Evolutionary conservation across 2,888 invertebrate species (phyloP).

Genomic region (Gibbula magus): DNA sequence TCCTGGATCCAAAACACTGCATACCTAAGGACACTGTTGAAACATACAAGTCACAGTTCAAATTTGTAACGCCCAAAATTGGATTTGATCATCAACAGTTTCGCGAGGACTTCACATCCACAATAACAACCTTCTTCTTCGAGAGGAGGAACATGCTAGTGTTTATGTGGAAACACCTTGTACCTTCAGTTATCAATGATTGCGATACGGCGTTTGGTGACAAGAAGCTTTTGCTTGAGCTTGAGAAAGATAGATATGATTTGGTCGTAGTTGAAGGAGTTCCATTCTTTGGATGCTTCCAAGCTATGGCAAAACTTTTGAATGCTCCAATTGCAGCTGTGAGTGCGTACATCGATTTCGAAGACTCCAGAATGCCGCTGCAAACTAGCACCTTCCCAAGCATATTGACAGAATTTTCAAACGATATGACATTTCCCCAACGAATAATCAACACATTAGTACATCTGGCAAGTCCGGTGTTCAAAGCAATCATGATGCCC

Average conservation of each 20-base stretch:
- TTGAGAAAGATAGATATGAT: conserved; percentile 16
- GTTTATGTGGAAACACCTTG: neutral
- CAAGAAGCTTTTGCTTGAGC: neutral
- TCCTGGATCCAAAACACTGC: neutral
- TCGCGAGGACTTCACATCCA: neutral
- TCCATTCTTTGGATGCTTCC: neutral
- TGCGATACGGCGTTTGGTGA: conserved; percentile 8
- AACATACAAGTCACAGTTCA: neutral
- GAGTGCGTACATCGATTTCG: neutral
- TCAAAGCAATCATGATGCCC: neutral
- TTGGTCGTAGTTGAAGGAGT: neutral
- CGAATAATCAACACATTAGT: conserved; percentile 3
- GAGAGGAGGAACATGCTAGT: neutral
- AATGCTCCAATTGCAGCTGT: conserved; percentile 8
- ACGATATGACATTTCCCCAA: conserved; percentile 20
- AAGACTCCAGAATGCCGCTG: conserved; percentile 11
- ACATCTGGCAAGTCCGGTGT: neutral
- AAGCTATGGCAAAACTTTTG: neutral
- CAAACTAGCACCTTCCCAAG: conserved; percentile 12
- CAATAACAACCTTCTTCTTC: neutral
- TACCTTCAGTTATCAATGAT: neutral
- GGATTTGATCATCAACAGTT: neutral
- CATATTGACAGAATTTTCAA: neutral
- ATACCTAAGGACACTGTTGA: neutral
- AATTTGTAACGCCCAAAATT: neutral